A percentile compares a stretch with the other conserved stretches of the same genome.
phyloP scores from a whole-genome alignment of 1,140 invertebrate species.

The Papilio dardanus region DNA sequence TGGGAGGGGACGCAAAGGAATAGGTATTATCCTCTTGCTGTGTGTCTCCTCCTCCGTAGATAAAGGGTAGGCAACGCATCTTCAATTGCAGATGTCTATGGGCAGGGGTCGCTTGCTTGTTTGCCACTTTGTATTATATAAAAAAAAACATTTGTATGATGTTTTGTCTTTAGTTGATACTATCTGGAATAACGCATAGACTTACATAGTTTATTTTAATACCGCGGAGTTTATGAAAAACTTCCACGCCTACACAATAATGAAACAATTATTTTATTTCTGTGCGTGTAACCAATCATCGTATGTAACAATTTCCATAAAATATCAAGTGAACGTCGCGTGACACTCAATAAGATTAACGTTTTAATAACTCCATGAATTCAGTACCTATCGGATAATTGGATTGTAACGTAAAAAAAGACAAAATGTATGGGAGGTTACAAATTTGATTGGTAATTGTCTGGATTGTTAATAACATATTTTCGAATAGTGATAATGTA shows the following conservation, averaged over 20 bases:
- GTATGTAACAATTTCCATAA: constrained; percentile 11
- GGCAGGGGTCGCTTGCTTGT: too few species aligned
- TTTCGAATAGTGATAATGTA: neutral
- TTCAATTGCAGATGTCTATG: too few species aligned
- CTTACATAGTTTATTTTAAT: too few species aligned
- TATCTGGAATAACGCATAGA: too few species aligned
- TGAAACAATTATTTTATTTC: constrained; percentile 1
- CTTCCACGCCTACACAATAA: neutral
- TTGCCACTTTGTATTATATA: too few species aligned
- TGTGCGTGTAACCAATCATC: constrained; percentile 4
- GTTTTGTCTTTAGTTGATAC: too few species aligned
- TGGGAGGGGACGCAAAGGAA: too few species aligned
- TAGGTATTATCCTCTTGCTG: too few species aligned
- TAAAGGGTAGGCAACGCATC: too few species aligned
- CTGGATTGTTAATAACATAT: neutral
- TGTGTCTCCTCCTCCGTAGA: too few species aligned
- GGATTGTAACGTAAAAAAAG: neutral
- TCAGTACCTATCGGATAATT: constrained; percentile 17
- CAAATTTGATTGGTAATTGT: constrained; percentile 5
- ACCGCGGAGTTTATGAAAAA: too few species aligned
- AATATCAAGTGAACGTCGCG: constrained; percentile 14
- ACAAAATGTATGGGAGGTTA: neutral
- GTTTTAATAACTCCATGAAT: constrained; percentile 4
- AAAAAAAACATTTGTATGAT: too few species aligned
- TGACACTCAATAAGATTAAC: constrained; percentile 23